A percentile compares a stretch with the other conserved stretches of the same genome.
Conservation (phyloP, 2,888 invertebrate species). For the Allacma fusca region DNA sequence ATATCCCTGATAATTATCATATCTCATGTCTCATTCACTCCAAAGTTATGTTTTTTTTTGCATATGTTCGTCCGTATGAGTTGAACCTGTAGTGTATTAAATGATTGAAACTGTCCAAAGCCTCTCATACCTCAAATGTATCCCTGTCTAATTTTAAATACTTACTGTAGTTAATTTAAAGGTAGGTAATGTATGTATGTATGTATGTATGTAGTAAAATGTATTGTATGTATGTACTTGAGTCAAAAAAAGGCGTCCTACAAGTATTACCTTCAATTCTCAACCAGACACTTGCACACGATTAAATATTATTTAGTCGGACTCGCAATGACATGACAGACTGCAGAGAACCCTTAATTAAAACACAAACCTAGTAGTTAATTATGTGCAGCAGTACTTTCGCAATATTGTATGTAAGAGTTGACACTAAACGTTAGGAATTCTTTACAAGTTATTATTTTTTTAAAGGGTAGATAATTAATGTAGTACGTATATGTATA, state of each 20-base stretch:
- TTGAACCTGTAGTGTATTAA: too few species aligned
- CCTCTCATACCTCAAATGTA: not conserved
- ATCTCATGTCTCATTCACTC: not conserved
- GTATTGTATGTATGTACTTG: not conserved
- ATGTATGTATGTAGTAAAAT: too few species aligned
- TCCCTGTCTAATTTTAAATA: too few species aligned
- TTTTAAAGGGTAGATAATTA: not conserved
- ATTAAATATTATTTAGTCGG: not conserved
- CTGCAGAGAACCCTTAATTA: not conserved
- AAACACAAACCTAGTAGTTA: not conserved
- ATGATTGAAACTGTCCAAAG: constrained; percentile 9
- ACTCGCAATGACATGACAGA: constrained; percentile 6
- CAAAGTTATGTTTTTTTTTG: not conserved
- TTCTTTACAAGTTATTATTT: too few species aligned
- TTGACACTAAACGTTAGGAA: too few species aligned
- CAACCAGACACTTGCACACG: not conserved
- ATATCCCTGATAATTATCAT: too few species aligned
- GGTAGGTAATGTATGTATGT: too few species aligned
- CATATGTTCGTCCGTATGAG: not conserved
- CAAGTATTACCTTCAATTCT: not conserved
- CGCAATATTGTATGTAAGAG: too few species aligned
- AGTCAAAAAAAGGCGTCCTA: not conserved
- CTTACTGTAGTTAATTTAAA: too few species aligned
- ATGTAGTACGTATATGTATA: not conserved
- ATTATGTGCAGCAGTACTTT: not conserved